Base-by-base conservation (phyloP, 2,888 invertebrate genomes). In the Acleris holmiana region DNA sequence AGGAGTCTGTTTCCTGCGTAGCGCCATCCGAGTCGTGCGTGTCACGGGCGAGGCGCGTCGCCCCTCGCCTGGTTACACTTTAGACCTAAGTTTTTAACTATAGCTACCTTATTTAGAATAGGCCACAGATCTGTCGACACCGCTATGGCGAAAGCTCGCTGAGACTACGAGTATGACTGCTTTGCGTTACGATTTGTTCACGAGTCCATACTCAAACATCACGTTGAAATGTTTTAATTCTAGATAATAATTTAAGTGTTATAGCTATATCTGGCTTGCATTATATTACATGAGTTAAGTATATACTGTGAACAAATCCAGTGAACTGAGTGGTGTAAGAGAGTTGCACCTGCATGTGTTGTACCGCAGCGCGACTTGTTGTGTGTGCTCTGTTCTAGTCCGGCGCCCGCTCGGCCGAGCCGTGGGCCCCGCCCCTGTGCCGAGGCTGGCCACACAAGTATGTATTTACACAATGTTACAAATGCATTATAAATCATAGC, bases 121-220 rank as follows among this genome's bases (percentile, higher is more conserved):
- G 90, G 84, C 82, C 82, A 84, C 87, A 86, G 89, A 85, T 91
- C 89, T 89, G 90, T 86, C 76, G 60, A 85, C 82, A 79, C 80
- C 79, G 88, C 88, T 85, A 82, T 82, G 82, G 89, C 90, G 90
- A 89, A 86, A 70, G 75, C 70, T 69, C 69, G 47, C 60, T 67
- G 51, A n/a, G 35, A 53, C 47, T 63, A n/a, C n/a, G n/a, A n/a
- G n/a, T n/a, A 25, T 60, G 53, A 60, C 67, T 82, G 88, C 88
- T 85, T 68, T 78, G 89, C 89, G 79, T 73, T 76, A 73, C 74
- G 77, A 76, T 81, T 76, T 81, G 82, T 83, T 83, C 82, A 80
- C 77, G 75, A 75, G 76, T 73, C 70, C 59, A 51, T 54, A 62
- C 60, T 55, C 44, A 55, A 64, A 59, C 44, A 49, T 49, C 58